A percentile compares a stretch with the other conserved stretches of the same genome.
phyloP scores from a whole-genome alignment of 2,113 vertebrate species.

The Gymnorhina tibicen region DNA sequence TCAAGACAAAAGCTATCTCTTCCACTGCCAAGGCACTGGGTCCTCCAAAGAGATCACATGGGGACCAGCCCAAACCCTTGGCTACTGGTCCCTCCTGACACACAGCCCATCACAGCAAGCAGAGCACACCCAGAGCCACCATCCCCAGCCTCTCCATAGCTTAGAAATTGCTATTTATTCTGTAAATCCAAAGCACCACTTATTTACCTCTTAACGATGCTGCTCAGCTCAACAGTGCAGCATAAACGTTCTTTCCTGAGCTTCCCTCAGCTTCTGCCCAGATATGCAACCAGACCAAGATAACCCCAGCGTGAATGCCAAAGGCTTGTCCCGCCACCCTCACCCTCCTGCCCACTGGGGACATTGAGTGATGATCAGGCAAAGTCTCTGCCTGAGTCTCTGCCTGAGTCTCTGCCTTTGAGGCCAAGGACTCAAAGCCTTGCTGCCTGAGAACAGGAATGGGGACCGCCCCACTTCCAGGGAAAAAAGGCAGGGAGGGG shows the following conservation, averaged over 20 bases:
- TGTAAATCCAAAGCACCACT: background rate
- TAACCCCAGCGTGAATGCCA: fast-evolving
- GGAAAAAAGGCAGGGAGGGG: background rate
- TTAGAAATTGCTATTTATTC: background rate
- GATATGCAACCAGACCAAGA: background rate
- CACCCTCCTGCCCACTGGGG: background rate
- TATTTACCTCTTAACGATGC: background rate
- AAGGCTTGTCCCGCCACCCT: background rate
- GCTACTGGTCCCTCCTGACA: background rate
- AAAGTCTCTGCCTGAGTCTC: background rate
- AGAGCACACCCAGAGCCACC: background rate
- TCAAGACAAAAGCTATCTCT: background rate
- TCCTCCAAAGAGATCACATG: background rate
- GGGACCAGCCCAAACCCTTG: background rate
- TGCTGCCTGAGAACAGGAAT: background rate
- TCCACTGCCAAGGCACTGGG: background rate
- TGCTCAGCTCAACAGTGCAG: background rate
- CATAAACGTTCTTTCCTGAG: background rate
- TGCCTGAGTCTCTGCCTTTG: background rate
- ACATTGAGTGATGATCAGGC: background rate
- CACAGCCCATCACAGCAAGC: background rate
- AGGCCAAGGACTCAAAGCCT: background rate
- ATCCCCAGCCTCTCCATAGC: background rate
- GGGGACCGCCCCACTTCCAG: background rate
- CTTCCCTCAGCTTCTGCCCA: background rate